phyloP scores from a whole-genome alignment of 2,888 invertebrate genomes.

The Himalopsyche anomala region DNA sequence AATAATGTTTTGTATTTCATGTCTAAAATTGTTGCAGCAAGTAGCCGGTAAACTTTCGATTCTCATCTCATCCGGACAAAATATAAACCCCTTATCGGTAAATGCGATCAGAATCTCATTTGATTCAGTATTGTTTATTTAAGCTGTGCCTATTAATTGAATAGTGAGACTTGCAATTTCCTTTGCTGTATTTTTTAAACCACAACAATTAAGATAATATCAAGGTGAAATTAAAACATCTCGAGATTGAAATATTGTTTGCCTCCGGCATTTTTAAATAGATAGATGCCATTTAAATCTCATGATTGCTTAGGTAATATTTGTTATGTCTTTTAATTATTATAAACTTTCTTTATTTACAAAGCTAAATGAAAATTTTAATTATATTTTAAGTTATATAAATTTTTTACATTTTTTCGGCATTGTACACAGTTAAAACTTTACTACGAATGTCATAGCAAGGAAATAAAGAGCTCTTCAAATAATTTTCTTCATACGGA shows the following conservation, averaged over 20 bases:
- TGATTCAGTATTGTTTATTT: neutral
- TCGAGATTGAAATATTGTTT: neutral
- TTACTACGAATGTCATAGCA: too few species aligned
- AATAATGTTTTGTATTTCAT: slow-evolving; percentile 8
- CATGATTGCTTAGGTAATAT: too few species aligned
- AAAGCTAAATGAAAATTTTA: too few species aligned
- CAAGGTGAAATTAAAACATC: slow-evolving; percentile 12
- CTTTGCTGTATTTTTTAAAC: neutral
- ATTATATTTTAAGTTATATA: too few species aligned
- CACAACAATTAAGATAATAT: neutral
- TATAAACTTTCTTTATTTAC: too few species aligned
- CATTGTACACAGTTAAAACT: too few species aligned
- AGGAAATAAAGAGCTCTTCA: too few species aligned
- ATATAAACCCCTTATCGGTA: slow-evolving; percentile 9
- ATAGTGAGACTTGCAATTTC: neutral
- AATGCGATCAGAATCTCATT: slow-evolving; percentile 20
- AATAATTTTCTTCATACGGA: too few species aligned
- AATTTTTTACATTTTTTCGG: too few species aligned
- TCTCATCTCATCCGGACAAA: slow-evolving; percentile 21
- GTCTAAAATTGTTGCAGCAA: neutral
- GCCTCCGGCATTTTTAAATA: neutral
- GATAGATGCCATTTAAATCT: too few species aligned
- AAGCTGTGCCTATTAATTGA: neutral
- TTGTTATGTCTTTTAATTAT: too few species aligned
- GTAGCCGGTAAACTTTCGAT: slow-evolving; percentile 9